Evolutionary conservation across 2,113 vertebrate genomes (phyloP).

Genomic region (Thermophis baileyi): DNA sequence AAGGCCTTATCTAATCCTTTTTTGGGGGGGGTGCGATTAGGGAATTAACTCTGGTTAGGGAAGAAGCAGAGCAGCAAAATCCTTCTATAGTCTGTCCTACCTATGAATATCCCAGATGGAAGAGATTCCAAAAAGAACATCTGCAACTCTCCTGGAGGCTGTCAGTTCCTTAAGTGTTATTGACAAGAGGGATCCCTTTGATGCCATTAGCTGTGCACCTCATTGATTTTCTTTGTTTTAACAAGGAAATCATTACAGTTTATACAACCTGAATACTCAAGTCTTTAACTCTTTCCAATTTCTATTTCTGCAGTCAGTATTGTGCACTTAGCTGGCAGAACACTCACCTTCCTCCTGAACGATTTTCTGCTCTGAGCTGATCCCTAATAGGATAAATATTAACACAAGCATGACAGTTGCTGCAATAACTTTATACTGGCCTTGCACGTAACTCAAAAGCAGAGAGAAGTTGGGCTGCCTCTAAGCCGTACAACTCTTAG

Average conservation of each 20-base stretch:
- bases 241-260: constrained; percentile 43
- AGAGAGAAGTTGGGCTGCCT: background rate
- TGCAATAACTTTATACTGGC: background rate
- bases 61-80: background rate
- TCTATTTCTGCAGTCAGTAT: background rate
- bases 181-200: constrained; percentile 34
- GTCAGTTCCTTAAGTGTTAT: constrained; percentile 37
- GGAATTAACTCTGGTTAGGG: background rate
- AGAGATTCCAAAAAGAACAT: background rate
- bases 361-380: background rate
- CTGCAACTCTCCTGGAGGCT: constrained; percentile 17
- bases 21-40: constrained; percentile 16
- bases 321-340: background rate
- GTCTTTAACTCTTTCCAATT: background rate
- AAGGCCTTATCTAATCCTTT: background rate
- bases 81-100: background rate
- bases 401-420: background rate
- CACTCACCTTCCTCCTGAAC: background rate
- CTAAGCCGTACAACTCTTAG: background rate
- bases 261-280: constrained; percentile 26
- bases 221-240: constrained; percentile 43
- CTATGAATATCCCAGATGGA: constrained; percentile 7
- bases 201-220: background rate
- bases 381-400: background rate
- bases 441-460: background rate